These are phyloP conservation scores for Cerceris rybyensis DNA, from an alignment of 2,888 invertebrate genomes.

Conservation along the genomic window DNA sequence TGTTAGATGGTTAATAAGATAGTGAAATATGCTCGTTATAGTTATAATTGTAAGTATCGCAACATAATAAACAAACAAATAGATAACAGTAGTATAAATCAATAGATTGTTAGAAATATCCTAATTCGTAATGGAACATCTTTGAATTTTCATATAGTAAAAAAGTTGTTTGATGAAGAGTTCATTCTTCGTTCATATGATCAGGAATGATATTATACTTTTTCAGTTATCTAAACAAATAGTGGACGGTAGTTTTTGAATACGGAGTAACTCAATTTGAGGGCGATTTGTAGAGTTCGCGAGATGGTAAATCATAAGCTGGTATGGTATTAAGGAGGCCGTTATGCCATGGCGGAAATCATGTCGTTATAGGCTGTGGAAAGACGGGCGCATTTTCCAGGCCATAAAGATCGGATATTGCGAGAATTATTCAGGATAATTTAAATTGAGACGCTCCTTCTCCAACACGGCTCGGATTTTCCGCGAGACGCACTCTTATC, in stretches of 20 bases:
- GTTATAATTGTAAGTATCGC: no score
- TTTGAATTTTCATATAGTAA: no score
- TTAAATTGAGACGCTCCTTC: conserved; percentile 74
- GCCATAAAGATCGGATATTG: conserved; percentile 80
- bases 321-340: conserved; percentile 69
- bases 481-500: conserved; percentile 56
- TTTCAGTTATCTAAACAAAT: no score
- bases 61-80: no score
- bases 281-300: conserved; percentile 35
- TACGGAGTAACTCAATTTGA: conserved; percentile 18
- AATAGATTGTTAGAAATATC: no score
- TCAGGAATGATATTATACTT: no score
- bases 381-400: conserved; percentile 76
- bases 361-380: conserved; percentile 69
- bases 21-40: no score
- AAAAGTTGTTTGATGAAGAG: no score
- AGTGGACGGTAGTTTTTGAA: background rate
- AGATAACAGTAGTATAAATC: no score
- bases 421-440: conserved; percentile 80
- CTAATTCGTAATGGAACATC: no score
- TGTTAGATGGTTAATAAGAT: background rate
- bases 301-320: conserved; percentile 32
- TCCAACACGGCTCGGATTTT: conserved; percentile 44
- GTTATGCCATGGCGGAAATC: conserved; percentile 72
- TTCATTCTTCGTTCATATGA: no score